Evolutionary conservation across 2,888 invertebrate genomes (phyloP).

Genomic region (Mesorhabditis sp.): DNA sequence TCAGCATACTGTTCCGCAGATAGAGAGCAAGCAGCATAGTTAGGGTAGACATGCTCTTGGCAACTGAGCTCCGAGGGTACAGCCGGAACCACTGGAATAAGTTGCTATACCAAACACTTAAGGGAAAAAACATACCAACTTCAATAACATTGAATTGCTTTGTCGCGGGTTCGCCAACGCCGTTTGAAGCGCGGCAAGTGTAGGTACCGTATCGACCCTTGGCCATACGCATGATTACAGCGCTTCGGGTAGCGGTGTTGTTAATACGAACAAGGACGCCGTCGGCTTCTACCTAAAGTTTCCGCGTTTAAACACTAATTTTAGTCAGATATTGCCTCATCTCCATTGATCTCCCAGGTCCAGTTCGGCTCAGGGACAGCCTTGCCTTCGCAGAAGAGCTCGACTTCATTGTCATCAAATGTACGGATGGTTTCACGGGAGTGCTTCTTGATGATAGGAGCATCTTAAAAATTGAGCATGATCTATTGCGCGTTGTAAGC

Average conservation of each 20-base stretch:
- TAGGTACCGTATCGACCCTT: conserved; percentile 35
- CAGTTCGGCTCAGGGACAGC: conserved; percentile 40
- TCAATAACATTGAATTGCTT: conserved; percentile 30
- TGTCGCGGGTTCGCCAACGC: conserved; percentile 29
- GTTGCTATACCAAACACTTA: conserved; percentile 4
- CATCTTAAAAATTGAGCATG: conserved; percentile 21
- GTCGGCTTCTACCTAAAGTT: conserved; percentile 31
- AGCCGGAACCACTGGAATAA: conserved; percentile 27
- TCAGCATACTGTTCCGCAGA: conserved; percentile 19
- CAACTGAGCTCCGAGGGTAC: conserved; percentile 32
- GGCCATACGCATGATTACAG: conserved; percentile 23
- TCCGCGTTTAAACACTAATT: neutral
- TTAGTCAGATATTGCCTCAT: conserved; percentile 18
- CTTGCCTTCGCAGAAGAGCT: conserved; percentile 37
- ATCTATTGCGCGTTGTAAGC: conserved; percentile 7
- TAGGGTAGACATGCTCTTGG: conserved; percentile 35
- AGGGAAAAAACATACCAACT: conserved; percentile 26
- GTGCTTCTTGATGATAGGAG: conserved; percentile 28
- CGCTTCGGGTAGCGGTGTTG: conserved; percentile 16
- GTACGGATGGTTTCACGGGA: conserved; percentile 27
- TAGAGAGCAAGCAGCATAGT: conserved; percentile 36
- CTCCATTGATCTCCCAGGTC: conserved; percentile 34
- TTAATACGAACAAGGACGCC: conserved; percentile 29
- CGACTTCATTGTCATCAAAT: conserved; percentile 27
- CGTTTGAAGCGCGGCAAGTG: conserved; percentile 40